A percentile compares a stretch with the other conserved stretches of the same genome.
Evolutionary conservation across 2,797 vertebrate genomes (phyloP).

Genomic region (Atherinosoma microstoma): DNA sequence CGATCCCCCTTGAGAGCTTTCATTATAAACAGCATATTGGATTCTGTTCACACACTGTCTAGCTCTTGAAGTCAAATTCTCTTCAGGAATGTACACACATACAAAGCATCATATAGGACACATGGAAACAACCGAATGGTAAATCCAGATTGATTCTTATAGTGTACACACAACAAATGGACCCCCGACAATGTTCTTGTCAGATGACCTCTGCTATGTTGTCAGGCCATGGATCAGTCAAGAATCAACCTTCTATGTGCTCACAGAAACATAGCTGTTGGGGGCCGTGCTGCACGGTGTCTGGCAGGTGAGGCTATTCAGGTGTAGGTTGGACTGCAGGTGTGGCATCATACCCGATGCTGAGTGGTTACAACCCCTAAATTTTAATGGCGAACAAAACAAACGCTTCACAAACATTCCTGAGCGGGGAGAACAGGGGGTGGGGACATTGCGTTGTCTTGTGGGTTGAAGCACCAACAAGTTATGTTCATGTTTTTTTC

Average conservation of each 20-base stretch:
- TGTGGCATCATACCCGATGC: too few relatives aligned
- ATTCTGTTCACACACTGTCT: constrained; percentile 71
- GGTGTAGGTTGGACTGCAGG: too few relatives aligned
- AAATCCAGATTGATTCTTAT: constrained; percentile 37
- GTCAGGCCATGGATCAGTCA: not conserved
- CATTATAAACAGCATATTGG: constrained; percentile 83
- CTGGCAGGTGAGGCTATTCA: too few relatives aligned
- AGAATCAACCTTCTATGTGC: not conserved
- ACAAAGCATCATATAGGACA: constrained; percentile 24
- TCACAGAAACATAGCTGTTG: not conserved
- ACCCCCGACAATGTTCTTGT: constrained; percentile 12
- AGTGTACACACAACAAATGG: constrained; percentile 10
- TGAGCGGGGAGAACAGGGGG: too few relatives aligned
- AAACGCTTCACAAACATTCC: too few relatives aligned
- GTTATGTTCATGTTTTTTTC: too few relatives aligned
- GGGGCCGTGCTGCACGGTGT: too few relatives aligned
- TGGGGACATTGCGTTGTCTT: too few relatives aligned
- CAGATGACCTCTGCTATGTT: constrained; percentile 8
- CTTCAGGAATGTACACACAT: constrained; percentile 45
- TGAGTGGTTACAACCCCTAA: too few relatives aligned
- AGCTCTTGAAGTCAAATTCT: constrained; percentile 57
- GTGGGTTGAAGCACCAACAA: too few relatives aligned
- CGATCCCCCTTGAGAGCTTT: constrained; percentile 79
- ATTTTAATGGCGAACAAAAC: too few relatives aligned
- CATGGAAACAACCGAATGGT: constrained; percentile 27